Base-by-base conservation (phyloP, 2,888 invertebrate genomes). In the Diaperis boleti region DNA sequence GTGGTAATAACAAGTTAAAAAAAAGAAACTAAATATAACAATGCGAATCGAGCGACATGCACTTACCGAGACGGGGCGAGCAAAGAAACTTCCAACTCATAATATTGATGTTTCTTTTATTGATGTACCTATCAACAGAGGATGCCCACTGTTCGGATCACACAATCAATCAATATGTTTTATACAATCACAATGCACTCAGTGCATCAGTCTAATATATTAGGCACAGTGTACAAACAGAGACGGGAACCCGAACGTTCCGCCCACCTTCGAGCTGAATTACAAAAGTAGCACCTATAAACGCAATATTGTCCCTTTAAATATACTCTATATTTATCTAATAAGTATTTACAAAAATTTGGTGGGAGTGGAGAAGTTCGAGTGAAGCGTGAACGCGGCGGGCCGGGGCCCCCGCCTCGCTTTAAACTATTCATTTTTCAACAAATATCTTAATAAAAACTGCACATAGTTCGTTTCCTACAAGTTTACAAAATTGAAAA, bases 131-230 rank as follows among this genome's bases (percentile, higher is more conserved):
- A 79, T 80, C 78, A 79, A 80, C 78, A 79, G 75, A 76, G 74
- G 71, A 73, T 72, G 78, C 78, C 80, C 80, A 80, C 80, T 79
- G 72, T 78, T 79, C 80, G 79, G 80, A 80, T 80, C 79, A 74
- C 70, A 71, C 71, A 70, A 69, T 66, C 67, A 69, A 45, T 45
- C 26, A 39, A 39, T 42, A 33, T 54, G 22, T 59, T 59, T 50
- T 60, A 45, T 54, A 69, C 70, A 70, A 64, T 66, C 56, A 64
- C 60, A 65, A 71, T 71, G 69, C 70, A 71, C 69, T 52, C 52
- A 44, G 65, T 66, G 67, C 73, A 69, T 75, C 74, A 75, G 74
- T 75, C 74, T 78, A 79, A 79, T 76, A 75, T 75, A 77, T 79
- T 79, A 80, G 79, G 79, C 80, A 80, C 79, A 78, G 77, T 78